phyloP scores from a whole-genome alignment of 23 tunicate species.

The Styela clava region DNA sequence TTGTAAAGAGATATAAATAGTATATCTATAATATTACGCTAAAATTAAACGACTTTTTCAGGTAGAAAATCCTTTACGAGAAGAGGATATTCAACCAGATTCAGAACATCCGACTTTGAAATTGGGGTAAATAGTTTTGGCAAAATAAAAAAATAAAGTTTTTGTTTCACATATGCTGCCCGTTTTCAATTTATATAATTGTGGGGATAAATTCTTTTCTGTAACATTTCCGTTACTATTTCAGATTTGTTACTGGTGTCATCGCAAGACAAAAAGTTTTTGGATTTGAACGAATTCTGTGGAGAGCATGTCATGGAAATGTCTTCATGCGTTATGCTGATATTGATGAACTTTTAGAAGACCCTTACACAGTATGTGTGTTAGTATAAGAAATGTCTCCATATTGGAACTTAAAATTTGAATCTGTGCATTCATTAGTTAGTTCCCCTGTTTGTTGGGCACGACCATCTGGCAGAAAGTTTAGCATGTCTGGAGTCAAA shows the following conservation, averaged over 20 bases:
- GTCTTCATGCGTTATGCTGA: conserved; percentile 34
- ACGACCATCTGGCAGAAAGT: not conserved
- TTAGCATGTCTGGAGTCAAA: not conserved
- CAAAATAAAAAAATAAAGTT: not conserved
- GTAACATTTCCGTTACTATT: too few relatives aligned
- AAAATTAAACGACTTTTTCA: too few relatives aligned
- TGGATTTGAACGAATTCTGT: conserved; percentile 35
- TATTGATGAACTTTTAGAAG: conserved; percentile 54
- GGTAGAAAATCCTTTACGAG: not conserved
- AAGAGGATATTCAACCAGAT: not conserved
- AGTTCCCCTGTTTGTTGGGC: not conserved
- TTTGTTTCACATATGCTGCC: not conserved
- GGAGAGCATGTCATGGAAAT: conserved; percentile 43
- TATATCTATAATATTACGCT: too few relatives aligned
- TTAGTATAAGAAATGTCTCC: not conserved
- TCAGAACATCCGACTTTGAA: not conserved
- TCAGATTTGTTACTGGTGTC: conserved; percentile 35
- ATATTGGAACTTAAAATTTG: not conserved
- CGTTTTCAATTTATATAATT: too few relatives aligned
- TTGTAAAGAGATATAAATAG: too few relatives aligned
- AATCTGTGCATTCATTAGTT: not conserved
- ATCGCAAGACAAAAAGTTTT: conserved; percentile 11
- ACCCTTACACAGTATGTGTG: conserved; percentile 63
- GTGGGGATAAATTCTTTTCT: too few relatives aligned
- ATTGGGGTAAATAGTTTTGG: too few relatives aligned